Evolutionary conservation across 1,140 invertebrate species (phyloP).

Genomic region (Drosophila sproati): DNA sequence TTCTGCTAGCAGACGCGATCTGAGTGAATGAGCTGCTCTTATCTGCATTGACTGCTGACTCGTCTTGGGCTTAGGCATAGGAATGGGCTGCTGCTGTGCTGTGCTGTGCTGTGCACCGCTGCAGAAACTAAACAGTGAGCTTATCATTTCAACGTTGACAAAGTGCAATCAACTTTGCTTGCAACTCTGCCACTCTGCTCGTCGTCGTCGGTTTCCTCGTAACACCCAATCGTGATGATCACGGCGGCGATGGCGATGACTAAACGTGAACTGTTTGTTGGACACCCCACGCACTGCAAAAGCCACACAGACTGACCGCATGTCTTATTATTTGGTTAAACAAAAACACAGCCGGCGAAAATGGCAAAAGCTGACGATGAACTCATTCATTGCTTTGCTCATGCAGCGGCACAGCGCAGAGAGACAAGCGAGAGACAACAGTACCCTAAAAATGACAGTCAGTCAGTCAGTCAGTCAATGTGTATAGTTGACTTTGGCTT

Average conservation of each 20-base stretch:
- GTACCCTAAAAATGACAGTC: slow-evolving; percentile 2
- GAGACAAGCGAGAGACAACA: slow-evolving; percentile 4
- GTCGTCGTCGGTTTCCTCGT: slow-evolving; percentile 47
- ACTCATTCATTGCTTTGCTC: slow-evolving; percentile 76
- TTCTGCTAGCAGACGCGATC: slow-evolving; percentile 49
- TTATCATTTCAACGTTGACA: slow-evolving; percentile 68
- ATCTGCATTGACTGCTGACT: slow-evolving; percentile 57
- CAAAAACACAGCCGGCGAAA: slow-evolving; percentile 58
- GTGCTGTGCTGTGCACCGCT: slow-evolving; percentile 22
- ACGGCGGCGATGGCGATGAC: slow-evolving; percentile 9
- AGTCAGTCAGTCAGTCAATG: slow-evolving; percentile 30
- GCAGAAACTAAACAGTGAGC: slow-evolving; percentile 67
- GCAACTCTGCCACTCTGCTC: slow-evolving; percentile 29
- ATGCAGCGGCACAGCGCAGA: slow-evolving; percentile 32
- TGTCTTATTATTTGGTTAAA: slow-evolving; percentile 66
- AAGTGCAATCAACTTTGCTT: slow-evolving; percentile 74
- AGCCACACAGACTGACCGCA: slow-evolving; percentile 26
- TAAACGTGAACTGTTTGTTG: slow-evolving; percentile 42
- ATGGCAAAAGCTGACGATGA: slow-evolving; percentile 70
- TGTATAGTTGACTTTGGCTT: slow-evolving; percentile 12
- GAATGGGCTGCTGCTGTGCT: too few species aligned
- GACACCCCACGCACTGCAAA: slow-evolving; percentile 61
- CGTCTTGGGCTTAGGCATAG: slow-evolving; percentile 15
- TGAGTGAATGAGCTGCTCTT: slow-evolving; percentile 39
- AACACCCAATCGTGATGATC: slow-evolving; percentile 23